Conservation (phyloP, 2,113 vertebrate species). For the human region GRCh38 chr9:129988001-129988500, state of each 20-base stretch:
- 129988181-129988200: background rate
- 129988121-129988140: background rate
- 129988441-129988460: too few species aligned
- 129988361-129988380: background rate
- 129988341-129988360: background rate
- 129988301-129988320: background rate
- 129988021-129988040: background rate
- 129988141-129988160: too few species aligned
- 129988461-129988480: too few species aligned
- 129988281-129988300: background rate
- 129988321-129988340: background rate
- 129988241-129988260: background rate
- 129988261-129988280: background rate
- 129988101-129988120: background rate
- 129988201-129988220: background rate
- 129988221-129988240: background rate
- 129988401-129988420: too few species aligned
- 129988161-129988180: accelerated
- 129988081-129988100: background rate
- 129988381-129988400: background rate
- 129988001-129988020: background rate
- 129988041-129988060: background rate
- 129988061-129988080: background rate
- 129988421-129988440: too few species aligned
- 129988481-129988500: too few species aligned